Evolutionary conservation across 2,113 vertebrate species (phyloP).

Genomic region (Boleophthalmus pectinirostris): DNA sequence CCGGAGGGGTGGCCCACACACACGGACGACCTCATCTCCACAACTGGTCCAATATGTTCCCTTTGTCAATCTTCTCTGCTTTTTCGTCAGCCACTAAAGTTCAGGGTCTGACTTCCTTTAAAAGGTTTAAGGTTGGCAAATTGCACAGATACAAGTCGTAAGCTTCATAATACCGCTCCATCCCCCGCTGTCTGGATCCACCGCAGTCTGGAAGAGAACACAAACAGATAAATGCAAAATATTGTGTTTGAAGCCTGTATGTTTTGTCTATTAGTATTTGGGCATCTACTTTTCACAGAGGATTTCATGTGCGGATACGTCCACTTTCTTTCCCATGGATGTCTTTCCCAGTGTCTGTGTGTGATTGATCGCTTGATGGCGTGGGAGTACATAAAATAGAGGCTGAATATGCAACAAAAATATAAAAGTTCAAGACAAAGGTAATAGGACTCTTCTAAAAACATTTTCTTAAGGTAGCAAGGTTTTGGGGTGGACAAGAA

Average conservation of each 20-base stretch:
- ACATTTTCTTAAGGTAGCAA: slow-evolving; percentile 14
- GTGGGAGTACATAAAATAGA: slow-evolving; percentile 15
- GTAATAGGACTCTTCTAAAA: slow-evolving; percentile 4
- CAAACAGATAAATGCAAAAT: slow-evolving; percentile 26
- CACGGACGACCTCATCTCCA: slow-evolving; percentile 62
- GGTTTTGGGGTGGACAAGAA: neutral
- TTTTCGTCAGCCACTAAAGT: neutral
- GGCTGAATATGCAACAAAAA: slow-evolving; percentile 5
- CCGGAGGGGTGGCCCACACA: slow-evolving; percentile 78
- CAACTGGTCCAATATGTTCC: neutral
- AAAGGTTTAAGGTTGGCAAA: slow-evolving; percentile 8
- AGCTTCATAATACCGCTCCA: slow-evolving; percentile 49
- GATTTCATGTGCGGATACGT: neutral
- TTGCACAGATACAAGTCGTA: slow-evolving; percentile 12
- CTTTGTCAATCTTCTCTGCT: neutral
- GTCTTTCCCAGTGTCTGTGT: slow-evolving; percentile 3
- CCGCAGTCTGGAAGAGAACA: slow-evolving; percentile 36
- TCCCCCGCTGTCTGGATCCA: slow-evolving; percentile 39
- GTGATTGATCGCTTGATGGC: slow-evolving; percentile 34
- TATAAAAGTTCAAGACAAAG: slow-evolving; percentile 8
- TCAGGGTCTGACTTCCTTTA: slow-evolving; percentile 1
- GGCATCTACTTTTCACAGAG: slow-evolving; percentile 7
- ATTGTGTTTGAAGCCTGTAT: slow-evolving; percentile 13
- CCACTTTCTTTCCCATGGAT: slow-evolving; percentile 8
- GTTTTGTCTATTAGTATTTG: slow-evolving; percentile 46